Evolutionary conservation across 2,888 invertebrate species (phyloP).

Genomic region (Cataglyphis altisquamis): DNA sequence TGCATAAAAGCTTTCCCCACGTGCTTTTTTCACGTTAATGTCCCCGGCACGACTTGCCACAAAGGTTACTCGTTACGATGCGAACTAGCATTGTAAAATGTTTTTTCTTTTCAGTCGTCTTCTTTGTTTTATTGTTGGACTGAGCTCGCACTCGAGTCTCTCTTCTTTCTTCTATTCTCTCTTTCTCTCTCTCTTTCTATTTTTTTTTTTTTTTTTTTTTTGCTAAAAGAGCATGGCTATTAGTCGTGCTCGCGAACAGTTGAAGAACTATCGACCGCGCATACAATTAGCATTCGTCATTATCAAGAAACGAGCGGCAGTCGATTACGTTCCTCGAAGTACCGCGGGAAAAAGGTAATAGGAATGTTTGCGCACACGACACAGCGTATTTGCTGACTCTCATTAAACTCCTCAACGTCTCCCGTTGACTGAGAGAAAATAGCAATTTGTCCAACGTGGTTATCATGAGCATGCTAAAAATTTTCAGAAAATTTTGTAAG

Average conservation of each 20-base stretch:
- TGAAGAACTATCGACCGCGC: constrained; percentile 45
- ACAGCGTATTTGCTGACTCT: neutral
- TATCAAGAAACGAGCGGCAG: constrained; percentile 28
- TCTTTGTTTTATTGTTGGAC: neutral
- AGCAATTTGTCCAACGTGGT: neutral
- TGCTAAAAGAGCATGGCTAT: constrained; percentile 35
- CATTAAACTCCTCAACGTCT: constrained; percentile 9
- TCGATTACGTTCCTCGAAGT: constrained; percentile 22
- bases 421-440: constrained; percentile 5
- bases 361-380: constrained; percentile 15
- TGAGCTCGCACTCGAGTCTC: constrained; percentile 15
- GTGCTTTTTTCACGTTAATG: constrained; percentile 15
- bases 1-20: constrained; percentile 11
- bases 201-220: neutral
- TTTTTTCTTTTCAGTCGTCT: constrained; percentile 28
- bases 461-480: neutral
- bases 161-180: neutral
- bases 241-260: constrained; percentile 40
- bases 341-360: constrained; percentile 12
- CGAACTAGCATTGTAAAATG: constrained; percentile 44
- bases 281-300: constrained; percentile 50
- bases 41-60: constrained; percentile 41
- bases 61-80: constrained; percentile 53
- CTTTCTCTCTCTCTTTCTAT: too few species aligned
- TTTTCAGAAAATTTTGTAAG: neutral